Evolutionary conservation across 2,888 invertebrate genomes (phyloP).

Genomic region (Oscheius sp.): DNA sequence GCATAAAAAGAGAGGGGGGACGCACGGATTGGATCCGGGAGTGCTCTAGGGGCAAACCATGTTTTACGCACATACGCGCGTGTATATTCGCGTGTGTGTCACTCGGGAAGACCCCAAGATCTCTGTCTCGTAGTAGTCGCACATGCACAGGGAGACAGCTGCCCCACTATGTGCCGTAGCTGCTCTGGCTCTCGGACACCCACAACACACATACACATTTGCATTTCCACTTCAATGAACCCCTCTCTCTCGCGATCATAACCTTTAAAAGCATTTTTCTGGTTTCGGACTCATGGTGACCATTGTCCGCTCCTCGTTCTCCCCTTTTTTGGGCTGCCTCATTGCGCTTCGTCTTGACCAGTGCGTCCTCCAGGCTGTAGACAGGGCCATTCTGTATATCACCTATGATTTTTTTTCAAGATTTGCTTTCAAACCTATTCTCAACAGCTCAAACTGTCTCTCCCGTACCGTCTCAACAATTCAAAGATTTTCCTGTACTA

Average conservation of each 20-base stretch:
- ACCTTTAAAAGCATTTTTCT: slow-evolving; percentile 4
- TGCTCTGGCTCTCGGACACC: slow-evolving; percentile 17
- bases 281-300: slow-evolving; percentile 4
- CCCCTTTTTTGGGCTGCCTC: slow-evolving; percentile 16
- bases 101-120: neutral
- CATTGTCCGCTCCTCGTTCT: slow-evolving; percentile 21
- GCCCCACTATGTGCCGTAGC: neutral
- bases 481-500: too few species aligned
- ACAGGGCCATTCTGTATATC: neutral
- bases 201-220: slow-evolving; percentile 30
- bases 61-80: slow-evolving; percentile 17
- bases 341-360: slow-evolving; percentile 28
- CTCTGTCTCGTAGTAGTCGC: slow-evolving; percentile 22
- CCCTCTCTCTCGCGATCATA: slow-evolving; percentile 19
- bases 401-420: too few species aligned
- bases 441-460: too few species aligned
- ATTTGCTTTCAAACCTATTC: too few species aligned
- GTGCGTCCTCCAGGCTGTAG: slow-evolving; percentile 10
- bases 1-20: slow-evolving; percentile 23
- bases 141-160: slow-evolving; percentile 14
- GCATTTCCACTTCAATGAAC: slow-evolving; percentile 29
- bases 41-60: slow-evolving; percentile 11
- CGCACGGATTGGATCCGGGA: slow-evolving; percentile 35
- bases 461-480: too few species aligned
- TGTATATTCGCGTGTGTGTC: neutral